Evolutionary conservation across 2,797 vertebrate genomes (phyloP), one percentile per base, ranked within the genome.

Genomic region (Hippopotamyrus pictus): DNA sequence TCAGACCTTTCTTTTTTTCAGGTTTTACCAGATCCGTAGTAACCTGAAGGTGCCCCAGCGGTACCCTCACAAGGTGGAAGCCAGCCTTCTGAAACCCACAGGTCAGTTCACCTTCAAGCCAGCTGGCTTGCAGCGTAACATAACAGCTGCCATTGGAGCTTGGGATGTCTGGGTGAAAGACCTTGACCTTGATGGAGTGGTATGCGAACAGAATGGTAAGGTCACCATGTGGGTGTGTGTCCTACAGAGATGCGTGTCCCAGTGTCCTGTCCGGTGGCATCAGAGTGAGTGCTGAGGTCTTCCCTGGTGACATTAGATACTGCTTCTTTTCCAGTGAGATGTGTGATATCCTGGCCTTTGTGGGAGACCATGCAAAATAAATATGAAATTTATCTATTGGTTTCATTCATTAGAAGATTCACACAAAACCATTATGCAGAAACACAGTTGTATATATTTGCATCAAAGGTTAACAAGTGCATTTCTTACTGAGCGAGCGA

Each of bases 1-100:
- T 37, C 29, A 7, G 76, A 46, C 50, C 44, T n/a, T 37, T n/a
- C 19, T 84, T 50, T 4, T 50, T 90, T 90, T 25, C 93, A 99
- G 98, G 89, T 99, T 99, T 95, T 99, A 99, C 95, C 98, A 99
- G 95, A 97, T 99, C 73, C 98, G 98, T 93, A 95, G 95, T 48
- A 97, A 94, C 91, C 96, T 99, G 94, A 99, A 98, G 95, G 95
- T 99, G 90, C 98, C 99, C 91, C 95, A 97, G 88, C 96, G 98
- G 94, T 94, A 99, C 92, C 98, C 98, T 89, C 97, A 99, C 93
- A 98, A 96, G 95, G 94, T 99, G 93, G 98, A 99, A 95, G 96
- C 97, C 93, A 98, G 97, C 95, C 96, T 99, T 59, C 97, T 99
- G 92, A 96, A 96, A 91, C 96, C 95, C 53, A 94, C 96, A 94